These are phyloP conservation scores for Pediacus dermestoides DNA, from an alignment of 2,888 invertebrate species.

Conservation along the genomic window DNA sequence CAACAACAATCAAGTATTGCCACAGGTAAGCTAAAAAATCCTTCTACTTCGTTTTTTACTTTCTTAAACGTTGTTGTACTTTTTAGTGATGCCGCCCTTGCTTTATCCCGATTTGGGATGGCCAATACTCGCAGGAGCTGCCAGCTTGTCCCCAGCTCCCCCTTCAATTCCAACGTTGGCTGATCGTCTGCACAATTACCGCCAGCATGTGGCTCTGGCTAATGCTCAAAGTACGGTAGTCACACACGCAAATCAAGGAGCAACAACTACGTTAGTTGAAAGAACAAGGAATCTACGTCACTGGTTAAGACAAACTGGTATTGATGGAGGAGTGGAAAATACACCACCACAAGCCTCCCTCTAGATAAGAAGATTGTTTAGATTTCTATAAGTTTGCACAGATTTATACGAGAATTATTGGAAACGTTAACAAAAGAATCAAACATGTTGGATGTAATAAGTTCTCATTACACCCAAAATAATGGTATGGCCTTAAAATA, in stretches of 20 bases:
- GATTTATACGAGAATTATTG: too few relatives aligned
- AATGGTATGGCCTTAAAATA: too few relatives aligned
- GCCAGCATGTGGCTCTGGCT: conserved; percentile 54
- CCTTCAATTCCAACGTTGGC: conserved; percentile 51
- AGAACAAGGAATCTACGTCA: conserved; percentile 63
- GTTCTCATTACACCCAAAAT: too few relatives aligned
- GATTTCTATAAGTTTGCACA: too few relatives aligned
- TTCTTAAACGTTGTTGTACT: conserved; percentile 2
- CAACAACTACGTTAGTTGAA: conserved; percentile 62
- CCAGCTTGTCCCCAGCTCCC: conserved; percentile 38
- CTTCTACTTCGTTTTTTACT: not conserved
- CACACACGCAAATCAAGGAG: conserved; percentile 52
- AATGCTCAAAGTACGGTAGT: conserved; percentile 49
- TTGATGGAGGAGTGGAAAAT: conserved; percentile 33
- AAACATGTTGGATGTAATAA: too few relatives aligned
- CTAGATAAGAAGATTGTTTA: too few relatives aligned
- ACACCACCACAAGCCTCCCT: conserved; percentile 40
- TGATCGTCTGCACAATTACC: conserved; percentile 56
- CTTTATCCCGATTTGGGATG: conserved; percentile 57
- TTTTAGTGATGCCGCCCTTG: conserved; percentile 47
- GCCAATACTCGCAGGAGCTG: conserved; percentile 48
- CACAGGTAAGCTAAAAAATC: conserved; percentile 41
- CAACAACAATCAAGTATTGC: conserved; percentile 54
- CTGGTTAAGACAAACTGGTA: conserved; percentile 59
- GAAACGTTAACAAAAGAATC: too few relatives aligned